A percentile compares a stretch with the other conserved stretches of the same genome.
phyloP scores from a whole-genome alignment of 1,140 invertebrate genomes.

The Tetramorium parvispinum region DNA sequence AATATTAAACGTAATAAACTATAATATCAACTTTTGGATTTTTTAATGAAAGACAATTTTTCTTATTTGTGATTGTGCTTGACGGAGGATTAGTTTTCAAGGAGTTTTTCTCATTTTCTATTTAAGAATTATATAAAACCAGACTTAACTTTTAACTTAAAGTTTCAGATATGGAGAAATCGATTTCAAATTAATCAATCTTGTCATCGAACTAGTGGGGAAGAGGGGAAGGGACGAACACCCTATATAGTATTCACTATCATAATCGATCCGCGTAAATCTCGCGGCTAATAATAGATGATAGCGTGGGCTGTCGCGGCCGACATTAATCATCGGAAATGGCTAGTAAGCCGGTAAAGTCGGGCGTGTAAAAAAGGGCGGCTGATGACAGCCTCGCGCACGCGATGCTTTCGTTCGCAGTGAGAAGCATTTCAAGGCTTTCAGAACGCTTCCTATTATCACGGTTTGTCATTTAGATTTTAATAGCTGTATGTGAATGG shows the following conservation, averaged over 20 bases:
- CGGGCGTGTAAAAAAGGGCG: constrained; percentile 30
- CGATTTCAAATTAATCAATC: constrained; percentile 45
- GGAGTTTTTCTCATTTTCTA: background rate
- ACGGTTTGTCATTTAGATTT: constrained; percentile 22
- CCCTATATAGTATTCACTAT: constrained; percentile 25
- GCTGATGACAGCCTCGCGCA: constrained; percentile 48
- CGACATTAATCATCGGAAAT: constrained; percentile 59
- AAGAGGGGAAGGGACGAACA: background rate
- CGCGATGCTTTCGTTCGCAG: constrained; percentile 44
- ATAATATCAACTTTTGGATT: too few relatives aligned
- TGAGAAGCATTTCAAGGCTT: constrained; percentile 23
- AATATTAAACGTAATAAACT: background rate
- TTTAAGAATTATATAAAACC: background rate
- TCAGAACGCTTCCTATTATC: background rate
- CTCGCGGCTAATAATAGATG: constrained; percentile 60
- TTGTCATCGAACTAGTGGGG: background rate
- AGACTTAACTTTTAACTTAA: constrained; percentile 8
- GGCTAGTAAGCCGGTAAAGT: constrained; percentile 34
- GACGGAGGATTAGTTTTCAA: background rate
- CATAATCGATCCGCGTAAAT: constrained; percentile 53
- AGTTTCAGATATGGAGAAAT: constrained; percentile 23
- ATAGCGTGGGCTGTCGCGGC: constrained; percentile 51
- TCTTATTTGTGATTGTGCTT: background rate
- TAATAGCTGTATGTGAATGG: background rate
- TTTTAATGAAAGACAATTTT: background rate